A percentile compares a stretch with the other conserved stretches of the same genome.
Conservation (phyloP, 2,113 vertebrate species). For the Phalacrocorax pelagicus region DNA sequence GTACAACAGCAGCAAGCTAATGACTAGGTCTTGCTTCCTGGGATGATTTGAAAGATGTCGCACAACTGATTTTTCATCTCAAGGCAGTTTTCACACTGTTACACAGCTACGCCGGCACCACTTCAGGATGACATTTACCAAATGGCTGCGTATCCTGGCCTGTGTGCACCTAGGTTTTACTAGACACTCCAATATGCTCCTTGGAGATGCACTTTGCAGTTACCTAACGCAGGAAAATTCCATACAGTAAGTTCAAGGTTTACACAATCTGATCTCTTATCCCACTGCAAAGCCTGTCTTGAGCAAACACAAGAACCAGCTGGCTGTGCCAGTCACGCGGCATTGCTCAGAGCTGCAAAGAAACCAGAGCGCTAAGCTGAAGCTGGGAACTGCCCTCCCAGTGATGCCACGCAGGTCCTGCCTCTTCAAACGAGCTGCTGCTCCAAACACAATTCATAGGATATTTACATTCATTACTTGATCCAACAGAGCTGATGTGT, state of each 20-base stretch:
- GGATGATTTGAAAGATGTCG: slow-evolving; percentile 2
- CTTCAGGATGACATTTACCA: neutral
- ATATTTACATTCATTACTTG: too few relatives aligned
- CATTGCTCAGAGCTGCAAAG: neutral
- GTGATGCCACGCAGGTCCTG: neutral
- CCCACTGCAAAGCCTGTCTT: neutral
- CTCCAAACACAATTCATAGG: accelerated
- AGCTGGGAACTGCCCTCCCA: neutral
- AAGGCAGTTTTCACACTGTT: neutral
- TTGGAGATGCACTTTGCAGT: neutral
- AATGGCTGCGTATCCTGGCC: neutral
- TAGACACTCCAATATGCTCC: neutral
- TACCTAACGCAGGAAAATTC: neutral
- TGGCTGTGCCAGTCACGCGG: neutral
- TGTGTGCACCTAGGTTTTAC: neutral
- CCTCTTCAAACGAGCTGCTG: neutral
- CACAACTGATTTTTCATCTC: slow-evolving; percentile 10
- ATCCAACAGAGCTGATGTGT: neutral
- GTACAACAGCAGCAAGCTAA: slow-evolving; percentile 70
- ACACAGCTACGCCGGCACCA: neutral
- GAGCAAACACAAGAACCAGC: neutral
- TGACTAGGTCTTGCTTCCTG: slow-evolving; percentile 41
- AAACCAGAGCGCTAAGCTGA: neutral
- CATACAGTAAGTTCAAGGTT: neutral
- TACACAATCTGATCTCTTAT: neutral